phyloP scores from a whole-genome alignment of 2,888 invertebrate species.

The Opisthograptis luteolata region DNA sequence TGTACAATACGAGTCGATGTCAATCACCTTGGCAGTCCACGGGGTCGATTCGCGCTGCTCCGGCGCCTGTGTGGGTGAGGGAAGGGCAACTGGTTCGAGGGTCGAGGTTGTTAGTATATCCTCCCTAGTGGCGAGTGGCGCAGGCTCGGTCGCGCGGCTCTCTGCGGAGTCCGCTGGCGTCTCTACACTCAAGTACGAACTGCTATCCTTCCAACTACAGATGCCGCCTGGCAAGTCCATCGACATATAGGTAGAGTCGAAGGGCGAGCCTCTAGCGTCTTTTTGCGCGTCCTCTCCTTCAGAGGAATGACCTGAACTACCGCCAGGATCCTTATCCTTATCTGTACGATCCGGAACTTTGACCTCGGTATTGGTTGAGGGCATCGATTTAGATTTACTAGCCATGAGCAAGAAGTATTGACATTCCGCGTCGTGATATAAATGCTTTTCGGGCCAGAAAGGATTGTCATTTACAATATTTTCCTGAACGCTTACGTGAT shows the following conservation, averaged over 20 bases:
- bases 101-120: conserved; percentile 80
- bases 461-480: conserved; percentile 73
- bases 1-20: conserved; percentile 81
- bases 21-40: conserved; percentile 80
- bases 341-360: conserved; percentile 79
- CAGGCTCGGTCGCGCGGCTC: conserved; percentile 42
- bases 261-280: conserved; percentile 60
- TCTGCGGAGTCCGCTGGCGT: conserved; percentile 27
- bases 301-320: conserved; percentile 84
- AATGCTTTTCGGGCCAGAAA: conserved; percentile 85
- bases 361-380: conserved; percentile 46
- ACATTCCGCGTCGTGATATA: conserved; percentile 88
- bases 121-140: conserved; percentile 63
- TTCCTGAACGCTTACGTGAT: conserved; percentile 52
- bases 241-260: conserved; percentile 86
- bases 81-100: conserved; percentile 70
- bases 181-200: conserved; percentile 89
- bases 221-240: conserved; percentile 92
- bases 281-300: conserved; percentile 67
- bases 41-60: conserved; percentile 53
- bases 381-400: conserved; percentile 62
- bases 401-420: conserved; percentile 84
- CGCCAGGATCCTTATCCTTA: conserved; percentile 85
- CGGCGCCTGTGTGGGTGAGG: conserved; percentile 76
- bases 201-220: conserved; percentile 92